These are phyloP conservation scores for Toxostoma redivivum DNA, from an alignment of 2,113 vertebrate genomes.

Conservation along the genomic window DNA sequence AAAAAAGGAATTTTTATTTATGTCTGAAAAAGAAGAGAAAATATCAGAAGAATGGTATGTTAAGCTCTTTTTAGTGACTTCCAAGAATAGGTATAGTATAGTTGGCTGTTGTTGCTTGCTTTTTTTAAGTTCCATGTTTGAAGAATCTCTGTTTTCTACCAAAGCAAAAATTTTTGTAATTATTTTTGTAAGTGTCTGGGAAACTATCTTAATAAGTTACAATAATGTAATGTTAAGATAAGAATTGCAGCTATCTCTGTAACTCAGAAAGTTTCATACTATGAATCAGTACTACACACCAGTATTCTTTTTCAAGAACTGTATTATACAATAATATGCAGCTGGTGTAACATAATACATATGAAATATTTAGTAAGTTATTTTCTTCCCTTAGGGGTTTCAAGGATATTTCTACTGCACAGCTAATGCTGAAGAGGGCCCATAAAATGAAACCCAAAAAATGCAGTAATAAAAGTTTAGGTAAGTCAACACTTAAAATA, in stretches of 20 bases:
- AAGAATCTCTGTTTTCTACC: not conserved
- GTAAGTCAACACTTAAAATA: conserved; percentile 69
- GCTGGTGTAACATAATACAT: not conserved
- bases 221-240: not conserved
- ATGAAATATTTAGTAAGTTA: conserved; percentile 7
- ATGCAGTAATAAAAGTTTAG: conserved; percentile 67
- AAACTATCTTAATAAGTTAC: not conserved
- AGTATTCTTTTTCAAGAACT: not conserved
- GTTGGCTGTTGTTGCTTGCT: not conserved
- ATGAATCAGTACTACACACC: not conserved
- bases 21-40: conserved; percentile 81
- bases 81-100: not conserved
- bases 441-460: conserved; percentile 87
- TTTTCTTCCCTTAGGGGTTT: conserved; percentile 83
- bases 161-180: not conserved
- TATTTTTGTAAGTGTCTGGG: not conserved
- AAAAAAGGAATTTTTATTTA: conserved; percentile 27
- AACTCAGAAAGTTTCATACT: not conserved
- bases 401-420: conserved; percentile 82
- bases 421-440: conserved; percentile 89
- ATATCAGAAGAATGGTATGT: conserved; percentile 92
- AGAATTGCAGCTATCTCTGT: not conserved
- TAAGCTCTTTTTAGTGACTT: not conserved
- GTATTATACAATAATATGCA: not conserved
- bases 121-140: not conserved